Base-by-base conservation (phyloP, 1,140 invertebrate genomes). In the Antheraea pernyi region DNA sequence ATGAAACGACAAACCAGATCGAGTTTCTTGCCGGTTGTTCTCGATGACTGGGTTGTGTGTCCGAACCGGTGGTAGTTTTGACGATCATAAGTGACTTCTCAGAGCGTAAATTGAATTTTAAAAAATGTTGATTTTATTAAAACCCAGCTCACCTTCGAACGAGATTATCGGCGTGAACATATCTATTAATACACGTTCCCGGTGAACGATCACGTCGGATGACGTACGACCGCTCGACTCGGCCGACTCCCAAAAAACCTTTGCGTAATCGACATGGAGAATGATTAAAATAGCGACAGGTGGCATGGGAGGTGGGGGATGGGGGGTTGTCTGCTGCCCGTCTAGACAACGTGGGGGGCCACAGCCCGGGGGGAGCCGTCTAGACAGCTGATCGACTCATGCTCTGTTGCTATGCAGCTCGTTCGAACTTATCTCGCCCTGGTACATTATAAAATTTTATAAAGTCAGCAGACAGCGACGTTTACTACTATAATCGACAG, bases 301-400 rank as follows among this genome's bases (percentile, higher is more conserved):
- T 64, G 13, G 30, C 59, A 36, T 8, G 30, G 13, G 61, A 4
- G 39, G 39, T 8, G 7, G 39, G 39, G 39, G 39, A 0, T 8
- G 39, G 39, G 39, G 61, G n/a, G 61, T 22, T 4, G 61, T 37
- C 30, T 63, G 61, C 61, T 22, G 22, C 30, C 42, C 42, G 64
- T 65, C 64, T 65, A 42, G 64, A 65, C n/a, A 10, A 16, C 18
- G 36, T 39, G 39, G 19, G 39, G 64, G 39, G 64, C 8, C 7
- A 22, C 19, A 11, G 39, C 37, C 0, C n/a, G 37, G 64, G 64
- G 39, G 42, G 18, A 42, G 18, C 16, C 18, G 64, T 65, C 64
- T 65, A 65, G 64, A 65, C 64, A 65, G 64, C 64, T 65, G 64
- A 65, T 65, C 64, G 64, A 65, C 64, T 30, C 8, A 36, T 36